A percentile compares a stretch with the other conserved stretches of the same genome.
These are phyloP conservation scores for Pipra filicauda DNA, from an alignment of 2,113 vertebrate species.

Conservation along the genomic window DNA sequence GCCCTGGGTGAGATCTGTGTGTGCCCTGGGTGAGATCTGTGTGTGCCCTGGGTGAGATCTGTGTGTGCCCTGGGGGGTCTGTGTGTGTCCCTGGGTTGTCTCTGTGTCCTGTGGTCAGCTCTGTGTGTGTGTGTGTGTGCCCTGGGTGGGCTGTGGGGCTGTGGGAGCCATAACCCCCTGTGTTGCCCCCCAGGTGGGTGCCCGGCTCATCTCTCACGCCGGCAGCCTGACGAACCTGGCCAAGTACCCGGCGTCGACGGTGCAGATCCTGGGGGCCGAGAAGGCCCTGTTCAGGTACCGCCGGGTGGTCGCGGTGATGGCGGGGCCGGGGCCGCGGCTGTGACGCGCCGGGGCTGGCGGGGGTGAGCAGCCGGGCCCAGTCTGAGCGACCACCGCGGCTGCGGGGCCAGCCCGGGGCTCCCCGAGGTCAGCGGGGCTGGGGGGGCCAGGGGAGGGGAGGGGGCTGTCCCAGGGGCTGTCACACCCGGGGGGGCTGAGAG, in stretches of 20 bases:
- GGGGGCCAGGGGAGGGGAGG: neutral
- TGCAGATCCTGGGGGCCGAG: conserved; percentile 98
- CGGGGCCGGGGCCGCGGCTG: conserved; percentile 70
- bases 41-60: rapidly evolving
- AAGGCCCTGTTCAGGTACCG: conserved; percentile 99
- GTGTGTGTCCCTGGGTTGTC: no score
- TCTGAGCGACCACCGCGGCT: conserved; percentile 81
- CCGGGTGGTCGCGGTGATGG: conserved; percentile 85
- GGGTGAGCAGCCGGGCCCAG: conserved; percentile 71
- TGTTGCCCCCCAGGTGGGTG: conserved; percentile 82
- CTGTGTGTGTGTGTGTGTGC: no score
- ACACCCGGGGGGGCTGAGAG: no score
- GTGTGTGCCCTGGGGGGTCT: no score
- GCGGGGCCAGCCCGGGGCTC: neutral
- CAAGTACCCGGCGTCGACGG: conserved; percentile 96
- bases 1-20: no score
- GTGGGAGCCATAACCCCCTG: rapidly evolving
- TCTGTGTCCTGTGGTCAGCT: no score
- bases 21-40: no score
- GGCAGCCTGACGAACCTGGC: conserved; percentile 96
- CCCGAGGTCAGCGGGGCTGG: neutral
- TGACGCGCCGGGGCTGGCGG: neutral
- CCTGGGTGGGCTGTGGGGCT: neutral
- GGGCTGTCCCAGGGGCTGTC: no score
- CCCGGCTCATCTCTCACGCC: conserved; percentile 94